A percentile compares a stretch with the other conserved stretches of the same genome.
Conservation (phyloP, 2,888 invertebrate genomes). For the Electrophaes corylata region DNA sequence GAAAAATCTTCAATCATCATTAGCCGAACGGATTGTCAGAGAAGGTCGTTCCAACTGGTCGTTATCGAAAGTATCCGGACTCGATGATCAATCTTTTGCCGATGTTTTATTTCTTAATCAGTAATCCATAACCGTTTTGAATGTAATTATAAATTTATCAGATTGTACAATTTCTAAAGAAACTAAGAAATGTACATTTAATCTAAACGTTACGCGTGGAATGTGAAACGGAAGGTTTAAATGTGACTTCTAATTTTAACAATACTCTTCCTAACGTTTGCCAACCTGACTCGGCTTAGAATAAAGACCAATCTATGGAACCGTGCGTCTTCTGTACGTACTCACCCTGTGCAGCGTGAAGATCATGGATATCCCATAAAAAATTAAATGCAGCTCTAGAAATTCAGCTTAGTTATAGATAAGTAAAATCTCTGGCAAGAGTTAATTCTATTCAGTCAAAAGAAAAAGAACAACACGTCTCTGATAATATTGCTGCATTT, state of each 20-base stretch:
- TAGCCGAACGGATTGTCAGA: constrained; percentile 62
- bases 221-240: background rate
- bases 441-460: background rate
- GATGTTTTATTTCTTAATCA: constrained; percentile 56
- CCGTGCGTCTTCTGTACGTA: background rate
- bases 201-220: too few relatives aligned
- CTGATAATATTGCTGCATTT: background rate
- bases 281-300: background rate
- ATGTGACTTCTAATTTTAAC: background rate
- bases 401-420: background rate
- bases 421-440: background rate
- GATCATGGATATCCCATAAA: too few relatives aligned
- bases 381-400: too few relatives aligned
- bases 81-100: constrained; percentile 51
- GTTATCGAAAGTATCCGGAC: constrained; percentile 58
- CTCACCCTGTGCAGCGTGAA: background rate
- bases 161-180: constrained; percentile 36
- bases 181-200: too few relatives aligned
- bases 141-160: constrained; percentile 49
- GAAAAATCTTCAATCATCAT: constrained; percentile 61
- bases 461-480: background rate
- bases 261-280: background rate
- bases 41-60: constrained; percentile 57
- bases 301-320: background rate
- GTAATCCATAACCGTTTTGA: constrained; percentile 55